A percentile compares a stretch with the other conserved stretches of the same genome.
phyloP scores from a whole-genome alignment of 2,888 invertebrate genomes.

The Agriopis aurantiaria region DNA sequence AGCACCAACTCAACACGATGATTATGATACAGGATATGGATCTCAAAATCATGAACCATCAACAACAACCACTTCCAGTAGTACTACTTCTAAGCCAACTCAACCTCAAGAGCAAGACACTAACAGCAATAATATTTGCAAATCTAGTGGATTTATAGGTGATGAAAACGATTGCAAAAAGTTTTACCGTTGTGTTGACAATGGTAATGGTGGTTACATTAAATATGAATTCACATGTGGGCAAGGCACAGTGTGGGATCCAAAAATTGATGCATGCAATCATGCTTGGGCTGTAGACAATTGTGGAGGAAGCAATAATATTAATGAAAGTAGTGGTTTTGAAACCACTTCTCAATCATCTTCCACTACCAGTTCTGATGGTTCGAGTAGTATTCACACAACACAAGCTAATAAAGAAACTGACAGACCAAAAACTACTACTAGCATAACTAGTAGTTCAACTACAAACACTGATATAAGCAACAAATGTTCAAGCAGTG shows the following conservation, averaged over 20 bases:
- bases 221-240: conserved; percentile 86
- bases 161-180: conserved; percentile 85
- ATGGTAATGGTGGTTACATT: conserved; percentile 72
- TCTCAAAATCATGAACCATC: conserved; percentile 44
- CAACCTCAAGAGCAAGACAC: conserved; percentile 24
- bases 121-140: conserved; percentile 51
- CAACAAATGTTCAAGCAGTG: conserved; percentile 70
- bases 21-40: conserved; percentile 56
- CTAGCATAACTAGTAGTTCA: conserved; percentile 38
- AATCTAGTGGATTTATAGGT: conserved; percentile 87
- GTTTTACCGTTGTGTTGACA: conserved; percentile 89
- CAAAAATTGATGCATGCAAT: conserved; percentile 84
- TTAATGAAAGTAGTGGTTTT: conserved; percentile 35
- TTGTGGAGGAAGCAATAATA: conserved; percentile 50
- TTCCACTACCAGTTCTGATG: conserved; percentile 18
- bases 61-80: conserved; percentile 36
- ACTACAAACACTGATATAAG: conserved; percentile 37
- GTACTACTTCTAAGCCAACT: conserved; percentile 14
- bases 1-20: conserved; percentile 41
- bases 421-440: conserved; percentile 28
- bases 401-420: conserved; percentile 33
- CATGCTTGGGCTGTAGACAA: conserved; percentile 78
- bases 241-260: conserved; percentile 88
- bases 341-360: conserved; percentile 44
- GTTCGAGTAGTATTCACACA: conserved; percentile 21